These are phyloP conservation scores for Parnassius glacialis DNA, from an alignment of 2,888 invertebrate genomes.

Conservation along the genomic window DNA sequence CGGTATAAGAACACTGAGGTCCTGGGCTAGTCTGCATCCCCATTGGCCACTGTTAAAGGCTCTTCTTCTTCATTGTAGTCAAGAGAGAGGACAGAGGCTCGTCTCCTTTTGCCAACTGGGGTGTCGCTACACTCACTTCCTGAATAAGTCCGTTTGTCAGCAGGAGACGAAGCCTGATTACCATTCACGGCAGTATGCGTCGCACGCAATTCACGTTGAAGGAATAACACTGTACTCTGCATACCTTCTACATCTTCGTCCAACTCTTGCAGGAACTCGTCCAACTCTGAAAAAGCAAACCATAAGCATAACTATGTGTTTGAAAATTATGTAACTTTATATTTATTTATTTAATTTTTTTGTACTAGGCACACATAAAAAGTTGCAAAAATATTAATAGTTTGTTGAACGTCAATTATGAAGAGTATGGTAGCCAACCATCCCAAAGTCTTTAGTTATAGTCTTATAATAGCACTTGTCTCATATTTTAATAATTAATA, in stretches of 20 bases:
- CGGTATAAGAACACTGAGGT: conserved; percentile 48
- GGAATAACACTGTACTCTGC: conserved; percentile 97
- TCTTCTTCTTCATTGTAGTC: conserved; percentile 89
- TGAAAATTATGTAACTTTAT: no score
- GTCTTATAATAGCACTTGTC: no score
- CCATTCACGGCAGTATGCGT: conserved; percentile 78
- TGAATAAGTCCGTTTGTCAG: conserved; percentile 69
- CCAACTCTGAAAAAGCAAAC: conserved; percentile 85
- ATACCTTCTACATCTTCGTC: conserved; percentile 99
- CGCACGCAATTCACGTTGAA: conserved; percentile 95
- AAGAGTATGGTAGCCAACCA: no score
- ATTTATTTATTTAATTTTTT: no score
- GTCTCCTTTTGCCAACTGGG: conserved; percentile 84
- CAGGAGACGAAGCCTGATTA: conserved; percentile 50
- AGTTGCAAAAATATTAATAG: no score
- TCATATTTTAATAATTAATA: no score
- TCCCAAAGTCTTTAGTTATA: no score
- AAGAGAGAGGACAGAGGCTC: conserved; percentile 86
- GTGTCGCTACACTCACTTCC: conserved; percentile 67
- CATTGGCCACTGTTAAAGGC: conserved; percentile 85
- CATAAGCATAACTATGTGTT: neutral
- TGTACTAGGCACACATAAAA: no score
- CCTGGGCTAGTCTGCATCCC: conserved; percentile 80
- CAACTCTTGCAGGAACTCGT: conserved; percentile 96
- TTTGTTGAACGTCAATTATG: no score